These are phyloP conservation scores for Euproctis similis DNA, from an alignment of 2,888 invertebrate species.

Conservation along the genomic window DNA sequence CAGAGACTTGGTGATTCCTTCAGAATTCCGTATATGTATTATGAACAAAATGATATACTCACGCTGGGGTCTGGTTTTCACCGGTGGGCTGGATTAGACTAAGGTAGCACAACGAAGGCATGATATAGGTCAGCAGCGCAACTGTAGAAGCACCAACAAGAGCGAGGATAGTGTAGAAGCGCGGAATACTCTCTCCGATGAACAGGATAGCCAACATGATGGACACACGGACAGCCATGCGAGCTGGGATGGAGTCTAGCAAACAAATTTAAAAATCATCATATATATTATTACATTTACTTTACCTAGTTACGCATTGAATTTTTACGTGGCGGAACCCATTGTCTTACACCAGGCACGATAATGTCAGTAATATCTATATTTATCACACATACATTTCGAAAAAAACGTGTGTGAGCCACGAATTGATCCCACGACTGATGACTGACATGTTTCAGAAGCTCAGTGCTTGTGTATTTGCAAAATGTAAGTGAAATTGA, in stretches of 20 bases:
- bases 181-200: constrained; percentile 80
- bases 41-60: constrained; percentile 17
- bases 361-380: too few species aligned
- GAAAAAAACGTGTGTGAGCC: too few species aligned
- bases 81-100: constrained; percentile 63
- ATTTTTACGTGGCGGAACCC: too few species aligned
- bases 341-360: too few species aligned
- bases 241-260: constrained; percentile 77
- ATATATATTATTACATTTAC: too few species aligned
- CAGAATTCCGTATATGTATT: background rate
- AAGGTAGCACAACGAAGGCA: constrained; percentile 81
- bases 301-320: too few species aligned
- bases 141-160: constrained; percentile 83
- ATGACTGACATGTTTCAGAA: too few species aligned
- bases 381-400: too few species aligned
- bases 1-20: background rate
- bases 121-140: constrained; percentile 79
- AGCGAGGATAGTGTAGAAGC: constrained; percentile 81
- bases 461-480: too few species aligned
- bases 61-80: constrained; percentile 44
- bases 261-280: too few species aligned
- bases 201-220: constrained; percentile 77
- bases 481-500: too few species aligned
- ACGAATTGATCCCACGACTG: too few species aligned
- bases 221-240: constrained; percentile 73